Conservation (phyloP, 2,888 invertebrate species). For the Drosophila birchii region DNA sequence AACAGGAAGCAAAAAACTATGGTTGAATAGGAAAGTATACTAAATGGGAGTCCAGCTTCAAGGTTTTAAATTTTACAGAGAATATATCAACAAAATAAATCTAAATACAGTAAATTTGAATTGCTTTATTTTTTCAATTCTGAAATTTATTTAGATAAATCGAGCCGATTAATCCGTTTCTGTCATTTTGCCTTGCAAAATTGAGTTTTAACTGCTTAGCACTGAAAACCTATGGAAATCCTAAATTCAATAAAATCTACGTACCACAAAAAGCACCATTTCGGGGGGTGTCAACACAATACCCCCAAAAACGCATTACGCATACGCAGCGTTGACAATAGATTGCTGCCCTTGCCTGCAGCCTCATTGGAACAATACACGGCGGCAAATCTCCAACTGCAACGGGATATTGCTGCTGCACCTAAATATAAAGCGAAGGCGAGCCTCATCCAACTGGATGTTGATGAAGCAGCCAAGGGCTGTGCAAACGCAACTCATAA, state of each 20-base stretch:
- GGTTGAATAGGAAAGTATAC: background rate
- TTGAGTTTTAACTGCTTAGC: background rate
- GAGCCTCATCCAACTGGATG: slow-evolving; percentile 7
- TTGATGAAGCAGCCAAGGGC: slow-evolving; percentile 56
- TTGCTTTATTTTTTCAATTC: background rate
- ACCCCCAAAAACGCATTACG: slow-evolving; percentile 54
- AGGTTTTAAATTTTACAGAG: background rate
- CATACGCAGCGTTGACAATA: slow-evolving; percentile 55
- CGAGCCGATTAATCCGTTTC: no score
- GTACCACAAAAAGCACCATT: slow-evolving; percentile 8
- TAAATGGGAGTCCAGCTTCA: background rate
- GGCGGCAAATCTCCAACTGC: slow-evolving; percentile 56
- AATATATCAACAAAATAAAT: background rate
- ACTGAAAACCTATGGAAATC: background rate
- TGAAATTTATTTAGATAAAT: no score
- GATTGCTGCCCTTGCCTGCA: slow-evolving; percentile 47
- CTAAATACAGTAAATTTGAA: no score
- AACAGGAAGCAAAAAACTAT: background rate
- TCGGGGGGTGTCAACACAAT: slow-evolving; percentile 39
- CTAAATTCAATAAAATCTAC: slow-evolving; percentile 6
- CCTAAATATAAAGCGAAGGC: slow-evolving; percentile 7
- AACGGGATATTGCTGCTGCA: slow-evolving; percentile 36
- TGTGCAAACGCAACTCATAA: slow-evolving; percentile 40
- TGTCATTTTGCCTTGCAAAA: background rate
- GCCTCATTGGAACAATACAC: slow-evolving; percentile 62